Evolutionary conservation across 1,140 invertebrate species (phyloP).

Genomic region (Capitella teleta): DNA sequence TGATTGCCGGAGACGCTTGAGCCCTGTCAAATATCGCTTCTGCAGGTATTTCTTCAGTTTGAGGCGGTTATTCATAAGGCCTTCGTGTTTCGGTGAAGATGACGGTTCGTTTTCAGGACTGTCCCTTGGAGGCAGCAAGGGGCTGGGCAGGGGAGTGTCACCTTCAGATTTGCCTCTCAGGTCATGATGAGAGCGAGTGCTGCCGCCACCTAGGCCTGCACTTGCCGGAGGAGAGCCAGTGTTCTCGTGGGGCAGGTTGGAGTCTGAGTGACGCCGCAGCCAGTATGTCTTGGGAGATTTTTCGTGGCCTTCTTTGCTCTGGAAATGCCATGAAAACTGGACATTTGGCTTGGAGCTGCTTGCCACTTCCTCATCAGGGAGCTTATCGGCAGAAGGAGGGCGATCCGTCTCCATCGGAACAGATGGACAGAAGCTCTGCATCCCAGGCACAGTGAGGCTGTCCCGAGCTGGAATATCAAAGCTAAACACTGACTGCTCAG

Average conservation of each 20-base stretch:
- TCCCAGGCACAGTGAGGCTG: not conserved
- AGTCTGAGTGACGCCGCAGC: conserved; percentile 10
- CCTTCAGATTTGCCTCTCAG: not conserved
- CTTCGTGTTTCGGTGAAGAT: not conserved
- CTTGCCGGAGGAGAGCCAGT: not conserved
- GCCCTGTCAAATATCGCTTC: conserved; percentile 7
- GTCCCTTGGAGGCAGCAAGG: not conserved
- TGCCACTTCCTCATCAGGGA: not conserved
- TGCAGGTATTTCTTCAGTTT: conserved; percentile 13
- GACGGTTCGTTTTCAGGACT: not conserved
- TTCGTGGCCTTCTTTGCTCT: conserved; percentile 1
- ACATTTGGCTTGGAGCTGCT: not conserved
- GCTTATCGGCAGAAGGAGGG: not conserved
- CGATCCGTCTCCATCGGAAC: not conserved
- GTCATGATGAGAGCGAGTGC: too few species aligned
- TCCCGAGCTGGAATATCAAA: not conserved
- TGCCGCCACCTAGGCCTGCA: not conserved
- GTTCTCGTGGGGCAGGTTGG: not conserved
- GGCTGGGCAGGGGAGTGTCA: not conserved
- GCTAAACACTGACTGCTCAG: not conserved
- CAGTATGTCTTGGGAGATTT: conserved; percentile 11
- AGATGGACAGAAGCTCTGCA: not conserved
- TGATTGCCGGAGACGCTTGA: not conserved
- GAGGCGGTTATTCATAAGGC: conserved; percentile 2
- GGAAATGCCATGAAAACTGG: conserved; percentile 1